These are phyloP conservation scores for Ramazzottius varieornatus DNA, from an alignment of 2,888 invertebrate genomes.

Conservation along the genomic window DNA sequence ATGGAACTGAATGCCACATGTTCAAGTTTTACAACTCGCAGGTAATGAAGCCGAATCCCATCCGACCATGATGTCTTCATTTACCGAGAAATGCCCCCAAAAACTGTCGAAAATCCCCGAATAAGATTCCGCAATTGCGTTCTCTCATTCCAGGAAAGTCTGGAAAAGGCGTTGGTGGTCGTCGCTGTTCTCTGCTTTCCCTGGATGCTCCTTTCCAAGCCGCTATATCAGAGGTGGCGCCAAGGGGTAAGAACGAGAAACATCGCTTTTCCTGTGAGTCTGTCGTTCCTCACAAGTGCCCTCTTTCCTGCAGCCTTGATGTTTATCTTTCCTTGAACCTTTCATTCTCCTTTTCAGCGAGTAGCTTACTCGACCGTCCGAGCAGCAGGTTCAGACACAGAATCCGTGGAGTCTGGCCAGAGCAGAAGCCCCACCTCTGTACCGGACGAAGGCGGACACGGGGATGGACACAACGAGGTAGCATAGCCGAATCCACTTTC, in stretches of 20 bases:
- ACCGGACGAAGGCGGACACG: background rate
- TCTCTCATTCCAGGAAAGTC: conserved; percentile 12
- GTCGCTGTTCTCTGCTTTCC: conserved; percentile 18
- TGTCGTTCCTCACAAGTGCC: no score
- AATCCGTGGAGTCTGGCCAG: background rate
- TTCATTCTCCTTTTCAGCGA: background rate
- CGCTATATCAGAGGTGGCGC: conserved; percentile 9
- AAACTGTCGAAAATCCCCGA: background rate
- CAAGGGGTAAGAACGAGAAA: background rate
- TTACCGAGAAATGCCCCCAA: no score
- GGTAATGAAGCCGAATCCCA: no score
- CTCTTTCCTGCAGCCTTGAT: no score
- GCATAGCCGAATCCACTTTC: no score
- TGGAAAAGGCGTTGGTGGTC: conserved; percentile 19
- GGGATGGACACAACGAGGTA: background rate
- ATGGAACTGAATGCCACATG: conserved; percentile 12
- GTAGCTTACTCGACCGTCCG: background rate
- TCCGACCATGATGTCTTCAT: no score
- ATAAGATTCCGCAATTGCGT: background rate
- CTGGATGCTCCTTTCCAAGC: conserved; percentile 18
- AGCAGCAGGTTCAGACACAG: background rate
- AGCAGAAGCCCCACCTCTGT: no score
- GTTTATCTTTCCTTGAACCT: background rate
- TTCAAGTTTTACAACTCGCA: conserved; percentile 20
- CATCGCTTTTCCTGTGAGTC: no score